Evolutionary conservation across 1,140 invertebrate species (phyloP).

Genomic region (Cherax destructor): DNA sequence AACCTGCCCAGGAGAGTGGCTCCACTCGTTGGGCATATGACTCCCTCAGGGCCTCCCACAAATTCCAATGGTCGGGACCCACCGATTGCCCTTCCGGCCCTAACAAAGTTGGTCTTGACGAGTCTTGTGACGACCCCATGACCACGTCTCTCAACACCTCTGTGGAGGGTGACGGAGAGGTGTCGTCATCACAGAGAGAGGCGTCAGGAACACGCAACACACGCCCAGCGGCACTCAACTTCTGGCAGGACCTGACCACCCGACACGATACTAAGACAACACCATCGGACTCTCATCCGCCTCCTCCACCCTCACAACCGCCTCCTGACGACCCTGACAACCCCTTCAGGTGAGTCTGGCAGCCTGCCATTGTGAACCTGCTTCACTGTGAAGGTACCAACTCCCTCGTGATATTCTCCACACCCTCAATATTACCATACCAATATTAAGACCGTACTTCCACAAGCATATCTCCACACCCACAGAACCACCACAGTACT

Average conservation of each 20-base stretch:
- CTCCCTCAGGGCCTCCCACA: constrained; percentile 69
- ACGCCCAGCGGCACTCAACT: constrained; percentile 72
- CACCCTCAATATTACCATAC: too few species aligned
- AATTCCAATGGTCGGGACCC: constrained; percentile 64
- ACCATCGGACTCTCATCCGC: not conserved
- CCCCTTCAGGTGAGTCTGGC: constrained; percentile 57
- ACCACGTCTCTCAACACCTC: constrained; percentile 59
- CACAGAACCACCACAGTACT: too few species aligned
- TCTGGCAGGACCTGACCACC: constrained; percentile 72
- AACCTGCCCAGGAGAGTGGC: constrained; percentile 63
- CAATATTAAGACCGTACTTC: too few species aligned
- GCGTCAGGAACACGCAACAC: constrained; percentile 5
- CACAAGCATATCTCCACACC: too few species aligned
- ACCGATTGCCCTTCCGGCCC: constrained; percentile 19
- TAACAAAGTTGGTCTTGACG: constrained; percentile 24
- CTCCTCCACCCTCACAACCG: not conserved
- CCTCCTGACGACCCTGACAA: constrained; percentile 45
- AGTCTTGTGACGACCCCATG: constrained; percentile 51
- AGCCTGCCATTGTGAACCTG: too few species aligned
- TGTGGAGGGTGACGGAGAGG: constrained; percentile 60
- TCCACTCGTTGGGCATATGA: constrained; percentile 69
- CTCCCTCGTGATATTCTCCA: too few species aligned
- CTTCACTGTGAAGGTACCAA: too few species aligned
- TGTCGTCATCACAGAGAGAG: not conserved
- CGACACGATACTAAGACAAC: not conserved